Evolutionary conservation across 2,113 vertebrate species (phyloP), one percentile per base, ranked within the genome.

Genomic region (Osmerus eperlanus): DNA sequence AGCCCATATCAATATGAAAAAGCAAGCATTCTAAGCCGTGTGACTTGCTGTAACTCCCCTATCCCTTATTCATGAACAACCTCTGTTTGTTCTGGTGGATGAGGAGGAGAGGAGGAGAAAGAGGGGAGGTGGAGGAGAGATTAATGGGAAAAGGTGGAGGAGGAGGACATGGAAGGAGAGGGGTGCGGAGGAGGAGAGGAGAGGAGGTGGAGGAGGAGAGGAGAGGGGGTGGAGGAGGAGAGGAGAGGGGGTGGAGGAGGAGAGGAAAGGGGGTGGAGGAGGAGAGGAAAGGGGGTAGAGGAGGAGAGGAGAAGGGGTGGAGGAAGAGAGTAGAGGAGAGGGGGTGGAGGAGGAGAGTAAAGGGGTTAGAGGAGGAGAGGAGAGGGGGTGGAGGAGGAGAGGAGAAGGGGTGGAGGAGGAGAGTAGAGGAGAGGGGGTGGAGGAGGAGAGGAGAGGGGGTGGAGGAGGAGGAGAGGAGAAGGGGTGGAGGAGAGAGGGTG

Each of bases 11-110:
- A 81, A 71, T 72, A 80, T 66, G 54, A 60, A 76, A 58, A 74
- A 18, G 28, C 23, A 55, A 16, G 0, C n/a, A 25, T 78, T 67
- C 36, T 74, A 65, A 64, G 41, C 11, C 29, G 2, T 23, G 61
- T 73, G 66, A 64, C 60, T 23, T 32, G 28, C 12, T 2, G 25
- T 64, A 28, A 13, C 52, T 66, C 67, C 71, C 62, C 23, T 36
- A 72, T 75, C 53, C 61, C 59, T 72, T 74, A 81, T 83, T 77
- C 71, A 78, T 70, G 75, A 64, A 16, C 29, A 52, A 29, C 67
- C 16, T 78, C 54, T 21, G 69, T 72, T 74, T 67, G 54, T 29
- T 41, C 61, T 68, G 54, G 25, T 76, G 19, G 15, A 21, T 67
- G 23, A 28, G 59, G 51, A 21, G 65, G 9, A 29, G 55, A 0